Percentiles rank a stretch among this genome's conserved stretches.
These are phyloP conservation scores for Dromas ardeola DNA, from an alignment of 2,113 vertebrate genomes.

Conservation along the genomic window DNA sequence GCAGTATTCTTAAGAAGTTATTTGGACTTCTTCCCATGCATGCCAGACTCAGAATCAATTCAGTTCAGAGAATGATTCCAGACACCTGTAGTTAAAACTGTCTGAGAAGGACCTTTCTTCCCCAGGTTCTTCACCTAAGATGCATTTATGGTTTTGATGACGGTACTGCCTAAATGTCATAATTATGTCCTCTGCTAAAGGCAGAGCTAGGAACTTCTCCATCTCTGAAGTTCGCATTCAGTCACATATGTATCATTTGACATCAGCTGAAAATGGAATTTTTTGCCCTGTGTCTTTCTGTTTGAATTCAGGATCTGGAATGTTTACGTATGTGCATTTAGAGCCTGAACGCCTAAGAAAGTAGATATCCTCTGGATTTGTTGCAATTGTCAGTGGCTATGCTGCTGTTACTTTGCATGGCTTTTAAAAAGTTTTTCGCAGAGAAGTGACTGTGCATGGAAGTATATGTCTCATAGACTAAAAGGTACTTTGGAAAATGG, in stretches of 20 bases:
- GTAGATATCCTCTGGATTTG: not conserved
- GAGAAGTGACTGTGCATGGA: not conserved
- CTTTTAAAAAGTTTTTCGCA: not conserved
- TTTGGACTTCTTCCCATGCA: not conserved
- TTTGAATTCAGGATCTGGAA: not conserved
- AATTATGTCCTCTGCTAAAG: not conserved
- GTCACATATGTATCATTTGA: not conserved
- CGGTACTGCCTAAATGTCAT: not conserved
- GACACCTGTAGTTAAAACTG: not conserved
- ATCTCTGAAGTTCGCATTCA: not conserved
- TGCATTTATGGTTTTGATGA: not conserved
- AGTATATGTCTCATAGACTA: not conserved
- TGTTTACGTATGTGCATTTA: not conserved
- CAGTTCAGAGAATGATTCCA: not conserved
- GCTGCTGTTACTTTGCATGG: not conserved
- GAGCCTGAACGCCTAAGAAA: not conserved
- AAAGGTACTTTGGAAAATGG: not conserved
- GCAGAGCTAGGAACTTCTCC: not conserved
- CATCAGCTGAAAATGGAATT: not conserved
- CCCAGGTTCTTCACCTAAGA: not conserved
- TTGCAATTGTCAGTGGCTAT: not conserved
- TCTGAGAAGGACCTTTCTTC: not conserved
- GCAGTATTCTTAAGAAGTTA: not conserved
- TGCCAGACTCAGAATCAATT: not conserved
- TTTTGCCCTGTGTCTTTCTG: not conserved